A percentile compares a stretch with the other conserved stretches of the same genome.
phyloP scores from a whole-genome alignment of 1,140 invertebrate genomes.

The Leptestheria dahalacensis region DNA sequence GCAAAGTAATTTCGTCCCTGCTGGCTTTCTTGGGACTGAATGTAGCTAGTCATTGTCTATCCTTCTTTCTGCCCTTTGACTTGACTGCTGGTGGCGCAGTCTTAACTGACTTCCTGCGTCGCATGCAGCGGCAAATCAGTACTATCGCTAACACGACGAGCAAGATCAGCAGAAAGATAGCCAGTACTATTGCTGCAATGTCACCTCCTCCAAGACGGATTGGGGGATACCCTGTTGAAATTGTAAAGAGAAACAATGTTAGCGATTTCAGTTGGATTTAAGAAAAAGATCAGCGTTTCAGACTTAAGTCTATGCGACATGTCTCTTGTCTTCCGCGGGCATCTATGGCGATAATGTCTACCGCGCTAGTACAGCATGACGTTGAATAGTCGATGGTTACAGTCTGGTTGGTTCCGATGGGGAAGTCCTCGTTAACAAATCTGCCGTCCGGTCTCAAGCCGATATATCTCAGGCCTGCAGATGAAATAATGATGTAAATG shows the following conservation, averaged over 20 bases:
- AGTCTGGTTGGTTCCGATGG: slow-evolving; percentile 14
- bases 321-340: slow-evolving; percentile 8
- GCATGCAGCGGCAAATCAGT: slow-evolving; percentile 35
- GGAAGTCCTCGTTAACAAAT: slow-evolving; percentile 14
- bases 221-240: too few species aligned
- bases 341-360: slow-evolving; percentile 12
- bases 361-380: slow-evolving; percentile 6
- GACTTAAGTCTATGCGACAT: slow-evolving; percentile 11
- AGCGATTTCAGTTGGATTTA: too few species aligned
- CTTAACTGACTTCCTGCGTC: slow-evolving; percentile 21
- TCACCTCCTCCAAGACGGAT: slow-evolving; percentile 27
- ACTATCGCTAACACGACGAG: slow-evolving; percentile 31
- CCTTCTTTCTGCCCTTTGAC: slow-evolving; percentile 15
- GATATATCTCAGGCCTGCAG: slow-evolving; percentile 10
- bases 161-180: slow-evolving; percentile 34
- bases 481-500: not conserved
- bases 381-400: slow-evolving; percentile 6
- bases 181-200: slow-evolving; percentile 38
- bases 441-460: slow-evolving; percentile 11
- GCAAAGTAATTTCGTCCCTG: not conserved
- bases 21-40: slow-evolving; percentile 4
- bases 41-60: slow-evolving; percentile 4
- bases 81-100: slow-evolving; percentile 17
- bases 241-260: too few species aligned
- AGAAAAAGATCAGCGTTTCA: not conserved